Base-by-base conservation (phyloP, 1,140 invertebrate genomes). In the Sogatella furcifera region DNA sequence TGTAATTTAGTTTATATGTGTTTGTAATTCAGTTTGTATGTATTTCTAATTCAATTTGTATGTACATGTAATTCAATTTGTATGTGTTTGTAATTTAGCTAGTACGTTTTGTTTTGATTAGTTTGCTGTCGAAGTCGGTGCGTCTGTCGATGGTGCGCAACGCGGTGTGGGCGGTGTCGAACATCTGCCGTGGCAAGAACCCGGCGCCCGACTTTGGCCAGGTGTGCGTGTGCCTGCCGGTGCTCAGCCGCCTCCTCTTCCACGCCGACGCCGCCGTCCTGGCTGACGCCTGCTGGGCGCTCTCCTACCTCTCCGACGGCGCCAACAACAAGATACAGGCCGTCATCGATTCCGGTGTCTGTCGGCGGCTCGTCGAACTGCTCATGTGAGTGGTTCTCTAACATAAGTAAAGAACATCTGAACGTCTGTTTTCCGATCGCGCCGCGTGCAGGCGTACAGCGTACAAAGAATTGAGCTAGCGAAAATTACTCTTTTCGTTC, bases 301-400 rank as follows among this genome's bases (percentile, higher is more conserved):
- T 96, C 17, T 87, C 92, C 41, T 98, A 98, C 72, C 74, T 98
- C 31, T 94, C 90, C 10, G 95, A 98, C 76, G 95, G 95, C 49
- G 92, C 95, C 31, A 97, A 98, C 76, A 94, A 98, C 65, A 97
- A 97, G 78, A 98, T 98, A 67, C 95, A 98, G 77, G 89, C 92
- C 58, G 95, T 98, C 41, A 96, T 98, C 63, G 92, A 98, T 77
- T 89, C 94, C 46, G 94, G 95, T 2, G 95, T 98, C 41, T 97
- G 92, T 71, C 78, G 92, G 63, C 81, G 95, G 68, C 81, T 98
- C 31, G 95, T 98, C 2, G 95, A 98, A 78, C 76, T 98, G 43
- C 78, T 98, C 22, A 89, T 92, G 91, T 93, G 78, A 80, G 79
- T 55, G n/a, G n/a, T n/a, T n/a, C n/a, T 5, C 19, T 46, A 46